phyloP scores from a whole-genome alignment of 2,888 invertebrate species.

The Empis stercorea region DNA sequence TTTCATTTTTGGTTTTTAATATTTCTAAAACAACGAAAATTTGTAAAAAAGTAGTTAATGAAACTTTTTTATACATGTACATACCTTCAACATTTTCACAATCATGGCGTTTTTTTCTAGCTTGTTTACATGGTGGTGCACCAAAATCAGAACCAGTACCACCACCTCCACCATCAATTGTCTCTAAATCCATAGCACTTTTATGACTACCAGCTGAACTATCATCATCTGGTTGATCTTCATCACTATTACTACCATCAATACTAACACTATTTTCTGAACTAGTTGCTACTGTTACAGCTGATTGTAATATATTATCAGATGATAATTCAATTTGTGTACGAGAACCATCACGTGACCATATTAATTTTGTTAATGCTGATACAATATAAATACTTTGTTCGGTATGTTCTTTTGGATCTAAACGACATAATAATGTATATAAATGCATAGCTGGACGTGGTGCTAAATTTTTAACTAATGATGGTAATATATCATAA shows the following conservation, averaged over 20 bases:
- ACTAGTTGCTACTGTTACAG: constrained; percentile 45
- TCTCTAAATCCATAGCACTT: constrained; percentile 37
- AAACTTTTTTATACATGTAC: no score
- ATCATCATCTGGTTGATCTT: constrained; percentile 41
- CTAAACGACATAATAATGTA: constrained; percentile 70
- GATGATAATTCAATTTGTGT: constrained; percentile 34
- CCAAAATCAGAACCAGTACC: constrained; percentile 35
- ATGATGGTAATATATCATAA: constrained; percentile 76
- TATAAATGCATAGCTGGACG: constrained; percentile 82
- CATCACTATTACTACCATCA: constrained; percentile 69
- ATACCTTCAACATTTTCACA: constrained; percentile 28
- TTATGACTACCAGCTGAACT: constrained; percentile 42
- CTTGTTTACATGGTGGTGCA: constrained; percentile 42
- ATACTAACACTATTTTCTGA: constrained; percentile 70
- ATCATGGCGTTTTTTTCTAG: constrained; percentile 30
- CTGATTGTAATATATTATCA: constrained; percentile 34
- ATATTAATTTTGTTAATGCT: constrained; percentile 79
- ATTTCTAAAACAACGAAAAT: constrained; percentile 17
- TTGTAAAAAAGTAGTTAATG: neutral
- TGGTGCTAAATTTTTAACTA: constrained; percentile 81
- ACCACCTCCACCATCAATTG: neutral
- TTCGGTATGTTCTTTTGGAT: constrained; percentile 85
- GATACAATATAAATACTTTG: constrained; percentile 84
- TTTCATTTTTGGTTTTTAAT: constrained; percentile 11
- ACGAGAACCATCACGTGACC: constrained; percentile 56